Evolutionary conservation across 2,888 invertebrate species (phyloP).

Genomic region (Acronicta psi): DNA sequence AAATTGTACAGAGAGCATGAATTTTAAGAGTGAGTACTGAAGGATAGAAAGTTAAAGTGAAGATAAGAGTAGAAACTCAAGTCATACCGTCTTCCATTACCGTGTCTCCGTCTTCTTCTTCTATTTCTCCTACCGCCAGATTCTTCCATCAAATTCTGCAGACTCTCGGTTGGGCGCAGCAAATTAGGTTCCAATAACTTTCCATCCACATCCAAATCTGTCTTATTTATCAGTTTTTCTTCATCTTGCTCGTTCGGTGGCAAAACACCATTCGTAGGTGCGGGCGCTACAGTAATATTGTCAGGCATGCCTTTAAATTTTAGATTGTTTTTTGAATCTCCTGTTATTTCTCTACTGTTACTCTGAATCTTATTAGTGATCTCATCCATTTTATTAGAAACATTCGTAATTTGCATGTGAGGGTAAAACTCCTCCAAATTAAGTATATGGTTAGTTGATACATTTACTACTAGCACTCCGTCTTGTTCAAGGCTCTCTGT

Average conservation of each 20-base stretch:
- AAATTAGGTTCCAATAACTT: conserved; percentile 72
- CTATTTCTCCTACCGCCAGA: conserved; percentile 63
- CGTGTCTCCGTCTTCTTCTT: conserved; percentile 78
- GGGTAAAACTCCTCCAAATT: conserved; percentile 84
- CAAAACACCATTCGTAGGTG: conserved; percentile 83
- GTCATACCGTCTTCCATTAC: conserved; percentile 81
- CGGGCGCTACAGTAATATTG: conserved; percentile 83
- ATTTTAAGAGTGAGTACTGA: background rate
- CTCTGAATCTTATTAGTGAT: conserved; percentile 88
- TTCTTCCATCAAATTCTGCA: conserved; percentile 77
- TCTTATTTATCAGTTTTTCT: conserved; percentile 72
- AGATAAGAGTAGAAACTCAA: conserved; percentile 37
- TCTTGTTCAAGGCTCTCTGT: conserved; percentile 86
- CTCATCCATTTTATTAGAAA: conserved; percentile 83
- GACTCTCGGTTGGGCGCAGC: conserved; percentile 80
- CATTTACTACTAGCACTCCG: conserved; percentile 84
- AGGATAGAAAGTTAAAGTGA: background rate
- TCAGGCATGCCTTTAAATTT: conserved; percentile 82
- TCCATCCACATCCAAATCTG: conserved; percentile 64
- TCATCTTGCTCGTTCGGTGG: conserved; percentile 79
- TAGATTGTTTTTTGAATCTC: conserved; percentile 83
- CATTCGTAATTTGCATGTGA: conserved; percentile 77
- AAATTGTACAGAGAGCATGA: no score
- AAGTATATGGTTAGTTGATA: conserved; percentile 83
- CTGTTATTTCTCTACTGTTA: conserved; percentile 87